Conservation (phyloP, 2,113 vertebrate genomes). For the Xiphophorus hellerii region DNA sequence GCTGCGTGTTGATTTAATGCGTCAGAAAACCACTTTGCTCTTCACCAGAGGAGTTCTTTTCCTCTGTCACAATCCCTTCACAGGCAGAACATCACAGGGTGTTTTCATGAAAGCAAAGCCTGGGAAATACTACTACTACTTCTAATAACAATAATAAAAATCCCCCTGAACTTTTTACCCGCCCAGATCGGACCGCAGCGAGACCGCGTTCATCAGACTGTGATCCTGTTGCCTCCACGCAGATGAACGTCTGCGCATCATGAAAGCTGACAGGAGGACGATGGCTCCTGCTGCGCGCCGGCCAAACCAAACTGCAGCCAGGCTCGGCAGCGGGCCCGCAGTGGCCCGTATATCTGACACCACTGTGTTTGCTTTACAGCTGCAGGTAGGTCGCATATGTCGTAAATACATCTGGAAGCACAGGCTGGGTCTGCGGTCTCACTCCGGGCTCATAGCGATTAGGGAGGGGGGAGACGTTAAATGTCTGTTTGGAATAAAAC, state of each 20-base stretch:
- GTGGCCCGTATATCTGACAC: conserved; percentile 48
- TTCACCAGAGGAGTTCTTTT: background rate
- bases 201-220: conserved; percentile 7
- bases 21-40: background rate
- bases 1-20: background rate
- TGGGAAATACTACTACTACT: background rate
- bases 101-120: conserved; percentile 1
- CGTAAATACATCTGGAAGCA: conserved; percentile 39
- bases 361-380: conserved; percentile 43
- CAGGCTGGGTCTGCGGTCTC: background rate
- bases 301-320: conserved; percentile 50
- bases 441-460: background rate
- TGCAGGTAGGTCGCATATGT: conserved; percentile 28
- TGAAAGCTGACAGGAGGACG: conserved; percentile 39
- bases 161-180: background rate
- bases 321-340: conserved; percentile 6
- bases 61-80: background rate
- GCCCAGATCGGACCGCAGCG: conserved; percentile 1
- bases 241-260: conserved; percentile 38
- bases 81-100: background rate
- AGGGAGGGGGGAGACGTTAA: too few relatives aligned
- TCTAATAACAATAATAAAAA: background rate
- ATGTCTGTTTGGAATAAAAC: background rate
- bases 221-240: conserved; percentile 19
- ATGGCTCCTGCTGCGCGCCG: conserved; percentile 14